Base-by-base conservation (phyloP, 2,797 vertebrate species). In the Podarcis siculus region DNA sequence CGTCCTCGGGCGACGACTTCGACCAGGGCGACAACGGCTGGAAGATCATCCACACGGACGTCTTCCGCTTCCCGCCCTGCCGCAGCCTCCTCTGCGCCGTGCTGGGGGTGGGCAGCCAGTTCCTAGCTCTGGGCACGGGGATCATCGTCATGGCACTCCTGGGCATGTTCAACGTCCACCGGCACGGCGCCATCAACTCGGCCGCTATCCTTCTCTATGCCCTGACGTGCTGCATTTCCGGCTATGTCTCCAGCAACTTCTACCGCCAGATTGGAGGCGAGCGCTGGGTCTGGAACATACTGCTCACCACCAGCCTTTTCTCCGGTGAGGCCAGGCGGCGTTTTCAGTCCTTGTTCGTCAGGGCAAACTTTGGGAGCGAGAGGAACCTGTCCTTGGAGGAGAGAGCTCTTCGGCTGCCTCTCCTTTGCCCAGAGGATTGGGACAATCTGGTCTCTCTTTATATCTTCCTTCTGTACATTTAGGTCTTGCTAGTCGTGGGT, bases 21-120 rank as follows among this genome's bases (percentile, higher is more conserved):
- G 98, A 99, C 90, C 98, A 98, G 92, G 98, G 98, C 77, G 98
- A 99, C 95, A 99, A 98, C 0, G 98, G 98, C 91, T 99, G 98
- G 98, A 99, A 99, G 96, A 98, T 98, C 93, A 98, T 99, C 89
- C 98, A 99, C 94, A 99, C 98, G 0, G 98, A 99, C 23, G 98
- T 99, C 94, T 99, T 99, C 96, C 97, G 98, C 87, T 99, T 99
- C 89, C 98, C 98, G 2, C 97, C 97, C 0, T 98, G 97, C 91
- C 98, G 97, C 93, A 98, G 98, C 95, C 97, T 99, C 72, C 96
- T 99, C 86, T 99, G 98, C 90, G 97, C 98, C 0, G 95, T 99
- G 55, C 96, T 99, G 86, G 98, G 98, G 10, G 98, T 99, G 27
- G 98, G 98, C 30, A 97, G 98, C 37, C 98, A 99, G 96, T 99